Evolutionary conservation across 2,888 invertebrate species (phyloP), one percentile per base, ranked within the genome.

Genomic region (Standfussiana lucernea): DNA sequence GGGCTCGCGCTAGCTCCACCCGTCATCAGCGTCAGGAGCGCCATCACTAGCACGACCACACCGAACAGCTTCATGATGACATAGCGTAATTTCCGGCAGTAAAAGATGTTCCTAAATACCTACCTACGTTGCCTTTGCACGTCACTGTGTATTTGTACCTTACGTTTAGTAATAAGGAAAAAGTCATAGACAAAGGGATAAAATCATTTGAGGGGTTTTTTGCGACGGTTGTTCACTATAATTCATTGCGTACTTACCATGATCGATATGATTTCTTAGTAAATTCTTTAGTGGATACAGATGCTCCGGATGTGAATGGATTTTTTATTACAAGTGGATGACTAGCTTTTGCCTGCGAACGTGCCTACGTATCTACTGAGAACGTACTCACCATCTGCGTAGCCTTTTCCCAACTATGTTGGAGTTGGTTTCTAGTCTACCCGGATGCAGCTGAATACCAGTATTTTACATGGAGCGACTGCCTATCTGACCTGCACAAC

Each of bases 21-120:
- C 15, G 15, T 47, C 45, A 67, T 67, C 67, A 67, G 47, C 45
- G 66, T 8, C 21, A 21, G 6, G 8, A 40, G 18, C n/a, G 40
- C 10, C 65, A 65, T 64, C 40, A 40, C 3, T 4, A n/a, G 40
- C n/a, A n/a, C 18, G 21, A 28, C 21, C 21, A 32, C 32, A 66
- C 21, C 42, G 7, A 78, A 64, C 21, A 83, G 37, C 56, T 85
- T 83, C 83, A 83, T 84, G 69, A 45, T 64, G 56, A 72, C n/a
- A 13, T 2, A 4, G 35, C 42, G 13, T 35, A 40, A 53, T 18
- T 53, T 32, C 50, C 50, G 18, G 24, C 18, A 35, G 2, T 4
- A 47, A 18, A 21, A 61, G 18, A 61, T 72, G 3, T 2, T 28
- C 24, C n/a, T 35, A 11, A 15, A 64, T n/a, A 62, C 61, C 6